Evolutionary conservation across 2,113 vertebrate species (phyloP).

Genomic region (Pangasianodon gigas): DNA sequence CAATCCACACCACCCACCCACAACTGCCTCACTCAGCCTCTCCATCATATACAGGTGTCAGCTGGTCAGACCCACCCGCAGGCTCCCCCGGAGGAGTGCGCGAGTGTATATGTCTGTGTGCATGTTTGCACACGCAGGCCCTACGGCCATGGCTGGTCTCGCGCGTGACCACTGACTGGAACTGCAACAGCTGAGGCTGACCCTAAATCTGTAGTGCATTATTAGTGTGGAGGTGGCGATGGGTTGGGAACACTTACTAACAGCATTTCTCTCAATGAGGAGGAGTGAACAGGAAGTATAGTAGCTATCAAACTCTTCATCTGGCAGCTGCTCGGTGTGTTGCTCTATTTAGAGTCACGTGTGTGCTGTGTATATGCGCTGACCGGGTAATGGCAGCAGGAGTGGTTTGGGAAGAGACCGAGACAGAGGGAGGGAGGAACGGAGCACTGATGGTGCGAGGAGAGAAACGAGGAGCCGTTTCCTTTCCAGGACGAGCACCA

Average conservation of each 20-base stretch:
- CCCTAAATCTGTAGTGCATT: conserved; percentile 25
- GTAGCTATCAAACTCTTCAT: conserved; percentile 38
- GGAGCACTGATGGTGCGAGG: conserved; percentile 38
- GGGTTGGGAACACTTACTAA: conserved; percentile 43
- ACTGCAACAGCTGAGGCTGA: conserved; percentile 30
- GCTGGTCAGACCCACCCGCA: conserved; percentile 46
- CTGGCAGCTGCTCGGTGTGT: conserved; percentile 16
- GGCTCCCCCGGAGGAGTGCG: conserved; percentile 6
- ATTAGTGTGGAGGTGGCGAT: conserved; percentile 25
- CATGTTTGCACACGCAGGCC: conserved; percentile 11
- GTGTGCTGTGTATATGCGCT: neutral
- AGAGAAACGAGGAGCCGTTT: conserved; percentile 46
- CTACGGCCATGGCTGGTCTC: conserved; percentile 22
- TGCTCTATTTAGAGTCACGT: conserved; percentile 18
- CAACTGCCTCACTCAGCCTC: conserved; percentile 26
- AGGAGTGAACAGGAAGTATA: conserved; percentile 33
- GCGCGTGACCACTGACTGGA: conserved; percentile 6
- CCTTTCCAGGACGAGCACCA: conserved; percentile 41
- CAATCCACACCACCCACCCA: conserved; percentile 34
- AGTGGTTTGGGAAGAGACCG: conserved; percentile 18
- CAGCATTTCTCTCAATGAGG: conserved; percentile 37
- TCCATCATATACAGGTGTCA: conserved; percentile 52
- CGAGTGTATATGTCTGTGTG: neutral
- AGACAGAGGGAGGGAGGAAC: conserved; percentile 15
- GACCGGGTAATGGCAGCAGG: conserved; percentile 13